Base-by-base conservation (phyloP, 2,888 invertebrate species). In the Aricia artaxerxes region DNA sequence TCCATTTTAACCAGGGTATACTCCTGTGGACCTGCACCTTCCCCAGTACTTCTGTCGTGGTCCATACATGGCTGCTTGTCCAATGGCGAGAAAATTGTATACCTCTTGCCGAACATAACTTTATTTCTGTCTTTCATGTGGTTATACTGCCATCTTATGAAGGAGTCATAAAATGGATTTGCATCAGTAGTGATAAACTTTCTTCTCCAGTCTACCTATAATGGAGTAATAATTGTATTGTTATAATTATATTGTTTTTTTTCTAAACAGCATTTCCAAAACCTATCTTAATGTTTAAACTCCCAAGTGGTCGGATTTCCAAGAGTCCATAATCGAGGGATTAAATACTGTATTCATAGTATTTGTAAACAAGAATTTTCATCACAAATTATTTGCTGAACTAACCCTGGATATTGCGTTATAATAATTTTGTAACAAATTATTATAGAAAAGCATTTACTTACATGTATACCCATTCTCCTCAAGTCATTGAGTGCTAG, bases 31-130 rank as follows among this genome's bases (percentile, higher is more conserved):
- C 98, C 99, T 4, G 99, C 99, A 76, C 99, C 99, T 94, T 99
- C 99, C 0, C 99, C 99, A 2, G 97, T 95, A 69, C 98, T 97
- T 84, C 99, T 96, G 90, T 99, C 99, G 88, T 99, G 99, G 91
- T 99, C 99, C 99, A 99, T 99, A 89, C 99, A 99, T 0, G 99
- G 99, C 89, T 99, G 99, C 9, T 97, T 97, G 92, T 99, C 99
- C 86, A 97, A 96, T 0, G 99, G 99, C 0, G 99, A 99, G 91
- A 96, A 99, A 83, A 99, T 97, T 0, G 99, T 99, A 88, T 99
- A 97, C 6, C 99, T 95, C 93, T 99, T 99, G 31, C 99, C 99
- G 93, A 98, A 99, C 94, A 98, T 97, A 49, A 99, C 96, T 92
- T 99, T 99, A 82, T 98, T 97, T 76, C 97, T 95, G 81, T 97